These are phyloP conservation scores for Hippocampus mohnikei DNA, from an alignment of 2,113 vertebrate genomes.

Conservation along the genomic window DNA sequence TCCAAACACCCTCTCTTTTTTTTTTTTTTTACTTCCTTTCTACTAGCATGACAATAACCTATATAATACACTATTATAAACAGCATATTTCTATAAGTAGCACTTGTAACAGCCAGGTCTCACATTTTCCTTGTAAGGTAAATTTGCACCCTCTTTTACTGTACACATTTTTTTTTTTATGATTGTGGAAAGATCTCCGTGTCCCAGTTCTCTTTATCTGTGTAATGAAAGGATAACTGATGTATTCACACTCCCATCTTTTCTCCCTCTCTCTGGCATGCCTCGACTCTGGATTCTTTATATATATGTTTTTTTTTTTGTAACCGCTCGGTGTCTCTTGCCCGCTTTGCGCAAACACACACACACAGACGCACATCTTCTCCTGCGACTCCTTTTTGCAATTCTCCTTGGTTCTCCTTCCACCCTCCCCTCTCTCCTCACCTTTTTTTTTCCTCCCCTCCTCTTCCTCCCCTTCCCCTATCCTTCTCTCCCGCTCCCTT, in stretches of 20 bases:
- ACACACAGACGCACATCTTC: constrained; percentile 62
- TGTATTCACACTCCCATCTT: constrained; percentile 55
- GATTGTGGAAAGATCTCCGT: constrained; percentile 33
- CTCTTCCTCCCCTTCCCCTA: constrained; percentile 40
- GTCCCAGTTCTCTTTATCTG: constrained; percentile 49
- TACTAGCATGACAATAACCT: neutral
- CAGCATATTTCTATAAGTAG: too few species aligned
- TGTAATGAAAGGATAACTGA: constrained; percentile 56
- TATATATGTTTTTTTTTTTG: constrained; percentile 31
- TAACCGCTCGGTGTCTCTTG: constrained; percentile 31
- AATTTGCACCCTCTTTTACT: constrained; percentile 47
- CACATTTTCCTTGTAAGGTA: constrained; percentile 15
- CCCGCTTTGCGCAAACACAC: constrained; percentile 23
- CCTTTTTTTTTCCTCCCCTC: constrained; percentile 36
- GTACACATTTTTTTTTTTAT: constrained; percentile 21
- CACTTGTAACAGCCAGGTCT: too few species aligned
- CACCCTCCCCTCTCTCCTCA: constrained; percentile 43
- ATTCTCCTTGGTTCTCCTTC: constrained; percentile 72
- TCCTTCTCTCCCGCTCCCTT: constrained; percentile 52
- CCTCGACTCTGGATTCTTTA: constrained; percentile 52
- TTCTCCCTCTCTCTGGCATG: constrained; percentile 46
- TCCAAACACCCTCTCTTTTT: neutral
- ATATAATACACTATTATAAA: neutral
- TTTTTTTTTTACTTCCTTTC: neutral
- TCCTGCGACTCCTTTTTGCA: constrained; percentile 67